phyloP scores from a whole-genome alignment of 1,140 invertebrate genomes.

The Elymnias hypermnestra region DNA sequence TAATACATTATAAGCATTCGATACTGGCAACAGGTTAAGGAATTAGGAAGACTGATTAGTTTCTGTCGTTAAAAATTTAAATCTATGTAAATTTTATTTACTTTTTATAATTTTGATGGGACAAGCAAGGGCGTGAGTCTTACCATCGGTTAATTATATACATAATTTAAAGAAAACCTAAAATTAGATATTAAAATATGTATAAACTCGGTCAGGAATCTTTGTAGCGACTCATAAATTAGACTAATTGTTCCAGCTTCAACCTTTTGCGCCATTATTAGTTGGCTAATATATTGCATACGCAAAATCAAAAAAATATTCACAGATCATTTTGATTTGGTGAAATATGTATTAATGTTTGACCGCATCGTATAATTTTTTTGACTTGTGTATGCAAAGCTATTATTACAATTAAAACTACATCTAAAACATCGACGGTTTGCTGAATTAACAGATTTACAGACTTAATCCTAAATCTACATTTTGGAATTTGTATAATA shows the following conservation, averaged over 20 bases:
- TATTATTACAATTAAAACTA: conserved; percentile 33
- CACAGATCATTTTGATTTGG: background rate
- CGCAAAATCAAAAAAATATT: conserved; percentile 16
- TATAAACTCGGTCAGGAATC: conserved; percentile 23
- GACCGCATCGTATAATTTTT: background rate
- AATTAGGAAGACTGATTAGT: background rate
- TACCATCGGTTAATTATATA: too few species aligned
- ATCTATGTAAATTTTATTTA: too few species aligned
- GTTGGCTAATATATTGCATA: background rate
- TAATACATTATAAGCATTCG: background rate
- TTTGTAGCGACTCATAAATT: conserved; percentile 26
- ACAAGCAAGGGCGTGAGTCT: too few species aligned
- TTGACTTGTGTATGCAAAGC: conserved; percentile 17
- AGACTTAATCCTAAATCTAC: too few species aligned
- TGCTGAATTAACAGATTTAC: conserved; percentile 38
- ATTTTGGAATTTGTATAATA: too few species aligned
- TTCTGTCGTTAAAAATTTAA: background rate
- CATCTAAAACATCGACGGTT: conserved; percentile 57
- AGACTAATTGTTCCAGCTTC: conserved; percentile 65
- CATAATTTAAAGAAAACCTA: too few species aligned
- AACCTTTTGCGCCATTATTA: conserved; percentile 47
- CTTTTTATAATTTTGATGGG: too few species aligned
- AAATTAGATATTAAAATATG: background rate
- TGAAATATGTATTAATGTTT: too few species aligned
- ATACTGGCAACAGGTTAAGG: background rate